phyloP scores from a whole-genome alignment of 2,113 vertebrate species.

The Prochilodus magdalenae region DNA sequence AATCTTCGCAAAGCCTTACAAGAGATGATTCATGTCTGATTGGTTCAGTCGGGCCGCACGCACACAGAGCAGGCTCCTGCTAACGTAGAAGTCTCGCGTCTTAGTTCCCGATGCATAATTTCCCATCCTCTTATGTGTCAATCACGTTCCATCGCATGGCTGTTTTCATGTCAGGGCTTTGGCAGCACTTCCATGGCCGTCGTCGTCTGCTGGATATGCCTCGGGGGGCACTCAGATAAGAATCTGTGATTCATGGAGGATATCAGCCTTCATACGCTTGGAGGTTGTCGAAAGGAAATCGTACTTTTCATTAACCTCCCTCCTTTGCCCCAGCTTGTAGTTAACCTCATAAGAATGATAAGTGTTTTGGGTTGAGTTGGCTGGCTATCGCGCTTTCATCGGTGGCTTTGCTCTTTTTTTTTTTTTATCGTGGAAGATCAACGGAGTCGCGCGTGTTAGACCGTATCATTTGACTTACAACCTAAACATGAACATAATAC shows the following conservation, averaged over 20 bases:
- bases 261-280: conserved; percentile 41
- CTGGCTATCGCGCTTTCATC: not conserved
- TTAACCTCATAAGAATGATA: conserved; percentile 38
- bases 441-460: not conserved
- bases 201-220: conserved; percentile 49
- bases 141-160: conserved; percentile 4
- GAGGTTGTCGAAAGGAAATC: conserved; percentile 46
- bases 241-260: conserved; percentile 43
- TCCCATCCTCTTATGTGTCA: conserved; percentile 14
- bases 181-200: conserved; percentile 12
- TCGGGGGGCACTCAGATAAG: conserved; percentile 35
- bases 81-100: conserved; percentile 9
- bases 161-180: conserved; percentile 42
- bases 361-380: conserved; percentile 11
- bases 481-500: not conserved
- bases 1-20: conserved; percentile 37
- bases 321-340: conserved; percentile 41
- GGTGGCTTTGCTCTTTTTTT: too few relatives aligned
- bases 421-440: not conserved
- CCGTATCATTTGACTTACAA: not conserved
- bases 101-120: conserved; percentile 17
- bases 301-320: conserved; percentile 17
- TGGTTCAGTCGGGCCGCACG: conserved; percentile 15
- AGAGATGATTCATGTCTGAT: conserved; percentile 43
- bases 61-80: not conserved